Evolutionary conservation across 2,888 invertebrate species (phyloP).

Genomic region (Ditylenchus weischeri): DNA sequence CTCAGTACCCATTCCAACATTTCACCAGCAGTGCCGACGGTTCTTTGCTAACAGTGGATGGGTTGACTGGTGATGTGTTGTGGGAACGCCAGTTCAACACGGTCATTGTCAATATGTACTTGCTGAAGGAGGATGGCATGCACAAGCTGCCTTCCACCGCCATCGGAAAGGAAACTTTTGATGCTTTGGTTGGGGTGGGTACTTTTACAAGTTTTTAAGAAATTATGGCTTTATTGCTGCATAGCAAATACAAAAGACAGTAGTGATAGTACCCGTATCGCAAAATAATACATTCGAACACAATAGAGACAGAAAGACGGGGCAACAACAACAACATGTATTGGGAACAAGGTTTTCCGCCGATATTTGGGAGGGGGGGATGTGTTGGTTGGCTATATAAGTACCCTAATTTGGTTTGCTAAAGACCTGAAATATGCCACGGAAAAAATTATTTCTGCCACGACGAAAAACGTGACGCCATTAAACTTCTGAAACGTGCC

Average conservation of each 20-base stretch:
- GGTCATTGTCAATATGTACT: conserved; percentile 70
- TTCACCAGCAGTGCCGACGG: conserved; percentile 60
- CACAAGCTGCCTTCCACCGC: conserved; percentile 58
- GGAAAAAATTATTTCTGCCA: no score
- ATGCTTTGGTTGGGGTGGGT: conserved; percentile 39
- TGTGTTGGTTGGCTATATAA: no score
- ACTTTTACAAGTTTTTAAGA: not conserved
- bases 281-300: no score
- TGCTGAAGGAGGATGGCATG: conserved; percentile 60
- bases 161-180: conserved; percentile 58
- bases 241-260: not conserved
- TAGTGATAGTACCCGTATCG: not conserved
- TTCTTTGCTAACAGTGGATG: conserved; percentile 48
- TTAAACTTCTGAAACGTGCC: no score
- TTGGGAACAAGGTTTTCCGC: no score
- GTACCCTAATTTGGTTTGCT: no score
- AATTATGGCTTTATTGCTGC: not conserved
- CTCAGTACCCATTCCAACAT: conserved; percentile 48
- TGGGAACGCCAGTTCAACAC: conserved; percentile 37
- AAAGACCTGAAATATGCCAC: no score
- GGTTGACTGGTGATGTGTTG: conserved; percentile 35
- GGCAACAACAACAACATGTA: no score
- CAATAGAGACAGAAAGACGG: no score
- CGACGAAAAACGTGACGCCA: no score
- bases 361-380: no score